Evolutionary conservation across 1,140 invertebrate species (phyloP), one percentile per base, ranked within the genome.

Genomic region (Tetranychus urticae): DNA sequence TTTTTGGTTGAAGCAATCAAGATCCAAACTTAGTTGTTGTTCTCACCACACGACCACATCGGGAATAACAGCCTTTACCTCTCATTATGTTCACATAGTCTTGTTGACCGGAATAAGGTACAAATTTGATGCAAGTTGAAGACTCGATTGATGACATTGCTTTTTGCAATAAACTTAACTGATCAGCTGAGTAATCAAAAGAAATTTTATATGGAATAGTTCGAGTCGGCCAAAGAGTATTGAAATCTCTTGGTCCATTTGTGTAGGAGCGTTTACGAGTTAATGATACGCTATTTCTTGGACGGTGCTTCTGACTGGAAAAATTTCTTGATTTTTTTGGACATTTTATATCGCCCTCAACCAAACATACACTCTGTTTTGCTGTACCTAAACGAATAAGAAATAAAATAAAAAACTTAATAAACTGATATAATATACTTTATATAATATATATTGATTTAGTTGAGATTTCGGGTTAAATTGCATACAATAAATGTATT

Each of bases 1-100:
- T 7, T 81, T 81, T 56, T 56, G 12, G 36, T 39, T 13, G 37
- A 56, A 37, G 23, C 55, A 56, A 10, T 39, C 55, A 8, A 37
- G 10, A 36, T 56, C 55, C 13, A 56, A n/a, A 36, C 34, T 37
- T n/a, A 56, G 12, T 36, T 14, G 34, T 36, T 56, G 55, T 36
- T 56, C 33, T 56, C 55, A 13, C 55, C 55, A 8, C 8, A 14
- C 55, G 7, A 1, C 55, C 55, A 3, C 33, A 56, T 35, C 34
- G 12, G 12, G 55, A 56, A 34, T 36, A 56, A 39, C 55, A 56
- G 6, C 55, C 37, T 31, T n/a, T n/a, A 13, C 14, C 14, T 56
- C 5, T 56, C 14, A n/a, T 56, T 36, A 56, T 36, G 34, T n/a
- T 52, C 6, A 52, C 50, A 52, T 52, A 33, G 23, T 52, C 50